These are phyloP conservation scores for Ganaspis brasiliensis DNA, from an alignment of 2,888 invertebrate species.

Conservation along the genomic window DNA sequence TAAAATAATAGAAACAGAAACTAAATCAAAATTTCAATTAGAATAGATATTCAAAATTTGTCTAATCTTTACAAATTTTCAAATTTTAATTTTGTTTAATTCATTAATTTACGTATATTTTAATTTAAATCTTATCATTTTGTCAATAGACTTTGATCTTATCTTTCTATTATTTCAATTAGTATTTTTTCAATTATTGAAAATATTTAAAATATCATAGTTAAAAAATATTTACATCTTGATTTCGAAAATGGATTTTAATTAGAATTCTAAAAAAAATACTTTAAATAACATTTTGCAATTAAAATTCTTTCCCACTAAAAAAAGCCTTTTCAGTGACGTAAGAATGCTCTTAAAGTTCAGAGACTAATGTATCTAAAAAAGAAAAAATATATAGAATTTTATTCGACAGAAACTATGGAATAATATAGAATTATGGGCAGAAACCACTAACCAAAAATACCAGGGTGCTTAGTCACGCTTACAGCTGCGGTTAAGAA, in stretches of 20 bases:
- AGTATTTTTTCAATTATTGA: not conserved
- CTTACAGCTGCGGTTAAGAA: slow-evolving; percentile 30
- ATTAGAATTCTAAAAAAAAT: no score
- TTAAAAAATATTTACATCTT: not conserved
- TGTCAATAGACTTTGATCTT: no score
- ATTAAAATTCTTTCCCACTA: no score
- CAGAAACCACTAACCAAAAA: slow-evolving; percentile 40
- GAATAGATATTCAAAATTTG: no score
- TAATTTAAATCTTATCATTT: no score
- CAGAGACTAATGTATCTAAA: slow-evolving; percentile 3
- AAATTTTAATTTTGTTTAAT: no score
- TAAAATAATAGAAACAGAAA: not conserved
- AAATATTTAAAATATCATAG: not conserved
- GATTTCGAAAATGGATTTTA: not conserved
- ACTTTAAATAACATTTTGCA: no score
- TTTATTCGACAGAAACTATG: slow-evolving; percentile 15
- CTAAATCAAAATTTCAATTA: not conserved
- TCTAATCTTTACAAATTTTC: no score
- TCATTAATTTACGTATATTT: no score
- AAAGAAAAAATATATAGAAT: slow-evolving; percentile 14
- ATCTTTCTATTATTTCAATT: no score
- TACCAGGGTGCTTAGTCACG: slow-evolving; percentile 45
- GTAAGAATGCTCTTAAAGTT: not conserved
- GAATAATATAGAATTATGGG: slow-evolving; percentile 28
- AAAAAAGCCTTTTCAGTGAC: not conserved